A percentile compares a stretch with the other conserved stretches of the same genome.
These are phyloP conservation scores for Paramormyrops kingsleyae DNA, from an alignment of 2,113 vertebrate species.

Conservation along the genomic window DNA sequence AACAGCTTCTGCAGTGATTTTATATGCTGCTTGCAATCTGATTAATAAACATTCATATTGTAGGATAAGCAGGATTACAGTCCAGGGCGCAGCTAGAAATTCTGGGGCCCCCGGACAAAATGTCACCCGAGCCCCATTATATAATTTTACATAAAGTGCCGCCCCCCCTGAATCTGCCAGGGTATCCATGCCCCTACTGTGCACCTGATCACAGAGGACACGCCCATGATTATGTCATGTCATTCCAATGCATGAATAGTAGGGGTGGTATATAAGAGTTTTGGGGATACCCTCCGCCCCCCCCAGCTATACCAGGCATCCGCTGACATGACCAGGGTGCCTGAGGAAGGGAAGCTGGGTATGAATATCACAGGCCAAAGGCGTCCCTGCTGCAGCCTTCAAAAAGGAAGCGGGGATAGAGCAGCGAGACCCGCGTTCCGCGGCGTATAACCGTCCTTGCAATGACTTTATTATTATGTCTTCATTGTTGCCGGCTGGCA, in stretches of 20 bases:
- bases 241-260: not conserved
- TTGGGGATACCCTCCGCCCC: not conserved
- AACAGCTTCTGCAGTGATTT: not conserved
- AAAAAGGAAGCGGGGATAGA: conserved; percentile 28
- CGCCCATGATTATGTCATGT: not conserved
- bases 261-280: not conserved
- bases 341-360: not conserved
- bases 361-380: conserved; percentile 45
- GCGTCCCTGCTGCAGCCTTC: conserved; percentile 50
- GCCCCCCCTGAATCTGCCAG: not conserved
- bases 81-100: not conserved
- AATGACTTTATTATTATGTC: not conserved
- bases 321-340: not conserved
- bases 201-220: not conserved
- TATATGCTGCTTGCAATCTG: not conserved
- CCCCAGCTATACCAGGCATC: not conserved
- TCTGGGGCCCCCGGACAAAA: not conserved
- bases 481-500: not conserved
- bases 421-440: not conserved
- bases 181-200: not conserved
- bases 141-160: not conserved
- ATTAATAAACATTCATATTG: not conserved
- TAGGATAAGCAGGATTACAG: not conserved
- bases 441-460: not conserved
- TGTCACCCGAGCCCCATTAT: not conserved